phyloP scores from a whole-genome alignment of 2,888 invertebrate species.

The Drosophila fungiperda region DNA sequence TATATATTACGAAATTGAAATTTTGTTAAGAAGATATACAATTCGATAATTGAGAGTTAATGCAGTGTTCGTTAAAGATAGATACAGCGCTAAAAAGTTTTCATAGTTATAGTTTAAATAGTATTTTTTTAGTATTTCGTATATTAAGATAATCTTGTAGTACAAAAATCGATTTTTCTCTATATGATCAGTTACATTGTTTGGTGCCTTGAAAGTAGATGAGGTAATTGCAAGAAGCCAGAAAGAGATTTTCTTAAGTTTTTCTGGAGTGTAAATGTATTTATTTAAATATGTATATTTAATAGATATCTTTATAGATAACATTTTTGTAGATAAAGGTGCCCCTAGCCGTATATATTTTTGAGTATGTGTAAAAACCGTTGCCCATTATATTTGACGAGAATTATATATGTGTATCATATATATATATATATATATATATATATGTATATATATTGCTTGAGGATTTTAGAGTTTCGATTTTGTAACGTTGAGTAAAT shows the following conservation, averaged over 20 bases:
- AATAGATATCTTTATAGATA: constrained; percentile 20
- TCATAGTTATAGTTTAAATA: constrained; percentile 24
- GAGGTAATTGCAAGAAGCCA: constrained; percentile 77
- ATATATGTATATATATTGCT: constrained; percentile 56
- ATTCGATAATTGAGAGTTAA: constrained; percentile 29
- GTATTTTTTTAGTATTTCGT: constrained; percentile 7
- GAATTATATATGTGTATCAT: not conserved
- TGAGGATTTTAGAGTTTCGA: constrained; percentile 26
- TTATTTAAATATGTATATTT: constrained; percentile 26
- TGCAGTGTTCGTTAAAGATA: constrained; percentile 39
- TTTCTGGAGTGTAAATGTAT: constrained; percentile 35
- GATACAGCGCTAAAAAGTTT: constrained; percentile 21
- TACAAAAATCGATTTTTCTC: constrained; percentile 47
- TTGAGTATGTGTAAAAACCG: constrained; percentile 8
- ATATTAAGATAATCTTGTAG: constrained; percentile 10
- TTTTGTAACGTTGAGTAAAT: constrained; percentile 37
- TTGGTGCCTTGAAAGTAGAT: constrained; percentile 76
- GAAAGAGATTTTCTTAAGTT: constrained; percentile 50
- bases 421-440: constrained; percentile 18
- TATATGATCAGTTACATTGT: constrained; percentile 60
- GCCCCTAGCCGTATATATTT: constrained; percentile 18
- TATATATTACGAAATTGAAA: constrained; percentile 25
- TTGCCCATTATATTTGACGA: constrained; percentile 11
- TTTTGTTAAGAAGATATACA: constrained; percentile 27
- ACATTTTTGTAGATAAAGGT: constrained; percentile 30